Conservation (phyloP, 2,888 invertebrate species). For the Chaetogeoica ovagalla region DNA sequence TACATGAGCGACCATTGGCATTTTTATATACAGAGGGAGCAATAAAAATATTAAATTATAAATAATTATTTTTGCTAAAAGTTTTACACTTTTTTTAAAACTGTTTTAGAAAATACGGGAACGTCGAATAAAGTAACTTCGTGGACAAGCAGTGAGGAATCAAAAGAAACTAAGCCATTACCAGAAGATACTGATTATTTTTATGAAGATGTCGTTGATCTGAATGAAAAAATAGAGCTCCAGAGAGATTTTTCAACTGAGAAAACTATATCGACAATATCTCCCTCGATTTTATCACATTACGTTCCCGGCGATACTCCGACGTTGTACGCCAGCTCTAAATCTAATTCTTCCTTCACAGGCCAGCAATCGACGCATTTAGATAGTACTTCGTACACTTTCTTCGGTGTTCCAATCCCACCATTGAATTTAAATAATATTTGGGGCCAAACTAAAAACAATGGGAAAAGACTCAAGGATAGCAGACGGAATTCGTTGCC, state of each 20-base stretch:
- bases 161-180: conserved; percentile 59
- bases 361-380: background rate
- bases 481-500: conserved; percentile 54
- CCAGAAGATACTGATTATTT: conserved; percentile 81
- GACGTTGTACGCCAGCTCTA: conserved; percentile 64
- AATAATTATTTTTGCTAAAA: too few species aligned
- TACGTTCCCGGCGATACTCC: conserved; percentile 66
- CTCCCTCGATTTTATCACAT: conserved; percentile 59
- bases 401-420: conserved; percentile 82
- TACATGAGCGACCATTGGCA: too few species aligned
- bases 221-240: conserved; percentile 65
- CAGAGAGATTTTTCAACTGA: conserved; percentile 51
- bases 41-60: too few species aligned
- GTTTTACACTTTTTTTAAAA: background rate
- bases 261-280: conserved; percentile 52
- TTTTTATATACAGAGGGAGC: too few species aligned
- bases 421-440: conserved; percentile 63
- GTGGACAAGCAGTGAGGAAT: conserved; percentile 26
- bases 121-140: conserved; percentile 33
- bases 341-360: conserved; percentile 55
- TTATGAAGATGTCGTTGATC: conserved; percentile 81
- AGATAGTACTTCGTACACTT: conserved; percentile 71
- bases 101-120: conserved; percentile 19
- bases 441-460: conserved; percentile 54
- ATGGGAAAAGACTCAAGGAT: conserved; percentile 57